These are phyloP conservation scores for Tridacna crocea DNA, from an alignment of 2,888 invertebrate species.

Conservation along the genomic window DNA sequence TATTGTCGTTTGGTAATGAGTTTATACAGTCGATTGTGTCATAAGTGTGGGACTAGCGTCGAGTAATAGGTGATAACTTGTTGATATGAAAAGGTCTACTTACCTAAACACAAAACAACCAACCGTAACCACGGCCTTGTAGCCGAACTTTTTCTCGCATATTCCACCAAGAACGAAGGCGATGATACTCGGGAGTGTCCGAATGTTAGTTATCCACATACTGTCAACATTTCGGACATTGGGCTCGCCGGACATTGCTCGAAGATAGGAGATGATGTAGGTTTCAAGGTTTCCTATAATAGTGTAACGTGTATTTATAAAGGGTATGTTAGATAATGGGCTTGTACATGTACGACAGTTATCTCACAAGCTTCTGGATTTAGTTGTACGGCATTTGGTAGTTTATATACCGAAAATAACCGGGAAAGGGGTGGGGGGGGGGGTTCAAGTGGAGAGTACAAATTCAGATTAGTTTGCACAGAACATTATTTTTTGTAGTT, in stretches of 20 bases:
- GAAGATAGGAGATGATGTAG: constrained; percentile 11
- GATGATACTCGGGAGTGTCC: background rate
- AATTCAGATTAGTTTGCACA: too few species aligned
- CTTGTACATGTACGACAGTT: background rate
- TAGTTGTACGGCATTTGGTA: too few species aligned
- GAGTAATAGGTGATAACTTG: too few species aligned
- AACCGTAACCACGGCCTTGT: background rate
- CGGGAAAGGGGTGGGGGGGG: too few species aligned
- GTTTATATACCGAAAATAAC: too few species aligned
- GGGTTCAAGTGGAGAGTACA: too few species aligned
- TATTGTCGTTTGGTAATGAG: too few species aligned
- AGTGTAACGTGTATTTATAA: background rate
- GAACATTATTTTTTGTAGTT: too few species aligned
- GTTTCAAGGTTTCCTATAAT: constrained; percentile 1
- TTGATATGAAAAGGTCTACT: background rate
- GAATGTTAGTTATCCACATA: constrained; percentile 10
- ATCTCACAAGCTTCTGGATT: too few species aligned
- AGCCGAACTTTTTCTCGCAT: constrained; percentile 3
- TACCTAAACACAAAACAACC: constrained; percentile 2
- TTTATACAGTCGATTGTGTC: too few species aligned
- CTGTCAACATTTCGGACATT: background rate
- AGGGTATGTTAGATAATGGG: background rate
- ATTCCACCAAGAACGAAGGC: background rate
- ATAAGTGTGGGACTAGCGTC: too few species aligned
- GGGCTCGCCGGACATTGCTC: background rate